A percentile compares a stretch with the other conserved stretches of the same genome.
phyloP scores from a whole-genome alignment of 1,140 invertebrate species.

The Hesperophylax magnus region DNA sequence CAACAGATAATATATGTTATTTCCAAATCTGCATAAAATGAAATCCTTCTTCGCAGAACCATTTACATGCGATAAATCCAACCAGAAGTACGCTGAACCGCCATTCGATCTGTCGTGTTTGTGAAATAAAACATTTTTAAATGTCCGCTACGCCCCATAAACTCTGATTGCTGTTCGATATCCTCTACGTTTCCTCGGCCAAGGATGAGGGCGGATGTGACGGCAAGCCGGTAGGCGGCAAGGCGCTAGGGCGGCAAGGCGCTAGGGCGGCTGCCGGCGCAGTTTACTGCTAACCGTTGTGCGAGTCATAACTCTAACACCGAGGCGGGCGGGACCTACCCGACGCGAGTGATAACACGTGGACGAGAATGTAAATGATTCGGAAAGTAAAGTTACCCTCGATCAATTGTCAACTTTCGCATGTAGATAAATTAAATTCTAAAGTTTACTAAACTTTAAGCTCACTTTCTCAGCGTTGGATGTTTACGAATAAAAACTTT shows the following conservation, averaged over 20 bases:
- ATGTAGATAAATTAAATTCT: too few relatives aligned
- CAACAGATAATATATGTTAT: background rate
- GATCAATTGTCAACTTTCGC: too few relatives aligned
- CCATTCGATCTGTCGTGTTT: background rate
- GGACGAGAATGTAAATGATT: background rate
- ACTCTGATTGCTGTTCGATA: background rate
- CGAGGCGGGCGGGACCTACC: background rate
- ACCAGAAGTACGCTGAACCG: background rate
- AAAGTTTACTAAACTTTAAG: too few relatives aligned
- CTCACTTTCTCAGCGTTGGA: too few relatives aligned
- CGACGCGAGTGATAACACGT: background rate
- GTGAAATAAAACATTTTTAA: background rate
- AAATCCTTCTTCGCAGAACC: background rate
- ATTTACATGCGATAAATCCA: background rate
- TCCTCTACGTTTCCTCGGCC: background rate
- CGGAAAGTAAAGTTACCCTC: too few relatives aligned
- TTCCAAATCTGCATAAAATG: background rate
- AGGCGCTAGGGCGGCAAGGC: background rate
- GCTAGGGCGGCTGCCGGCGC: background rate
- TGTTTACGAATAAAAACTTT: too few relatives aligned
- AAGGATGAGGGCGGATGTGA: background rate
- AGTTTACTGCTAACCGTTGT: conserved; percentile 31
- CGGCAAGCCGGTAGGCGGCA: background rate
- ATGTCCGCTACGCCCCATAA: background rate
- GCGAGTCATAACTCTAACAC: conserved; percentile 4